A percentile compares a stretch with the other conserved stretches of the same genome.
These are phyloP conservation scores for Oncorhynchus clarkii DNA, from an alignment of 2,113 vertebrate genomes.

Conservation along the genomic window DNA sequence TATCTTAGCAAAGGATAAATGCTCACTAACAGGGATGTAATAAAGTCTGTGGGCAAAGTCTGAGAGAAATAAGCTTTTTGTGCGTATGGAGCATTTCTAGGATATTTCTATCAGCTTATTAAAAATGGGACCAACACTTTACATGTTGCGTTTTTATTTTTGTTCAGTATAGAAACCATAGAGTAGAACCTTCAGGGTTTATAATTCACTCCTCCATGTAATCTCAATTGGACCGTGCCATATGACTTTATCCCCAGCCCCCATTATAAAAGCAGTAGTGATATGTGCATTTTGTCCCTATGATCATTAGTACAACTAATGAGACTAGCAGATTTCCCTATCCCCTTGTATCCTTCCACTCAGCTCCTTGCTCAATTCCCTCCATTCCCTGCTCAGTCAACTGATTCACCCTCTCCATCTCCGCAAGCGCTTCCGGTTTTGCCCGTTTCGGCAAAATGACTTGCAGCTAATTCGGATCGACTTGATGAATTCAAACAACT, in stretches of 20 bases:
- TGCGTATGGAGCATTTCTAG: no score
- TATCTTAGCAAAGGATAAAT: no score
- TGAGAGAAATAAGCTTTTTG: no score
- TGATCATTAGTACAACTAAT: slow-evolving; percentile 73
- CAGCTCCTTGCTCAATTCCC: slow-evolving; percentile 57
- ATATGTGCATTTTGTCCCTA: slow-evolving; percentile 64
- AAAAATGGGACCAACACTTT: no score
- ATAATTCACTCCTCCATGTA: not conserved
- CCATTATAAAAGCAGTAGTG: slow-evolving; percentile 58
- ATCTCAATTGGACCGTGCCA: slow-evolving; percentile 47
- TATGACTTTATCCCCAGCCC: slow-evolving; percentile 63
- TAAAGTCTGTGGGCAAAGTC: no score
- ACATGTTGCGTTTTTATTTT: no score
- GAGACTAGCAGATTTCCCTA: slow-evolving; percentile 60
- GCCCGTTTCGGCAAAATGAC: slow-evolving; percentile 46
- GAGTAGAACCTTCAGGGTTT: not conserved
- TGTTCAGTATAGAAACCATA: not conserved
- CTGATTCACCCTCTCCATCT: slow-evolving; percentile 52
- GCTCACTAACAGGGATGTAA: no score
- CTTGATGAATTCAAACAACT: slow-evolving; percentile 64
- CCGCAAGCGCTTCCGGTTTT: slow-evolving; percentile 40
- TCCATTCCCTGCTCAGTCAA: slow-evolving; percentile 58
- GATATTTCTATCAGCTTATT: no score
- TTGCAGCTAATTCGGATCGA: slow-evolving; percentile 66
- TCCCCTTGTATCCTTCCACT: slow-evolving; percentile 48